Base-by-base conservation (phyloP, 37 sponge, comb jelly and placozoan genomes). In the Hormiphora californensis region DNA sequence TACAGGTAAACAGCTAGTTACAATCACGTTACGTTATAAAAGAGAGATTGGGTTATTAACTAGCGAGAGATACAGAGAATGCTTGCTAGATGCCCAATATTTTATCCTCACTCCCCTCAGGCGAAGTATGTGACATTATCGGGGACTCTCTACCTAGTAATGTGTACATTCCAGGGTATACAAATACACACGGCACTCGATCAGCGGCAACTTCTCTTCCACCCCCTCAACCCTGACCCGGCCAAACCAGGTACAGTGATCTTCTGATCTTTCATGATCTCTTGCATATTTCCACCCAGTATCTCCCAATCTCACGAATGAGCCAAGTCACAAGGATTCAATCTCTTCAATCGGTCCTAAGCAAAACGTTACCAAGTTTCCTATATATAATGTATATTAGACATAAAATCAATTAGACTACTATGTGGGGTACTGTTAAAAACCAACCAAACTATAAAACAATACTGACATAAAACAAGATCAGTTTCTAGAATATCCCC, bases 101-200 rank as follows among this genome's bases (percentile, higher is more conserved):
- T 46, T 46, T 46, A 12, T 46, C 8, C 8, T 46, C 12, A 17
- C 51, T 46, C 51, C 12, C 51, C 17, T 19, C 81, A 73, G 81
- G 81, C 81, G 11, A 73, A 73, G 81, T 33, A 43, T 3, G 35
- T 73, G 22, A 46, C 81, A 22, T 28, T 73, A 46, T 73, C 81
- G 12, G 81, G 81, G 19, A 73, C 40, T 46, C 35, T 73, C 46
- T 73, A 73, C 81, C 44, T 73, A 1, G 38, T 73, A 4, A 43
- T 73, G 1, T 73, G 81, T 40, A 73, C 81, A 73, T 73, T 73
- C 46, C 81, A 73, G 46, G 81, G 81, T 73, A 73, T 73, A 39
- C 81, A 73, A 41, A 73, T 73, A 39, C 81, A 73, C 81, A 73
- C 40, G 46, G 81, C 81, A 27, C 19, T 46, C 27, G 81, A 73